phyloP scores from a whole-genome alignment of 2,888 invertebrate genomes.

The Ypsolopha sequella region DNA sequence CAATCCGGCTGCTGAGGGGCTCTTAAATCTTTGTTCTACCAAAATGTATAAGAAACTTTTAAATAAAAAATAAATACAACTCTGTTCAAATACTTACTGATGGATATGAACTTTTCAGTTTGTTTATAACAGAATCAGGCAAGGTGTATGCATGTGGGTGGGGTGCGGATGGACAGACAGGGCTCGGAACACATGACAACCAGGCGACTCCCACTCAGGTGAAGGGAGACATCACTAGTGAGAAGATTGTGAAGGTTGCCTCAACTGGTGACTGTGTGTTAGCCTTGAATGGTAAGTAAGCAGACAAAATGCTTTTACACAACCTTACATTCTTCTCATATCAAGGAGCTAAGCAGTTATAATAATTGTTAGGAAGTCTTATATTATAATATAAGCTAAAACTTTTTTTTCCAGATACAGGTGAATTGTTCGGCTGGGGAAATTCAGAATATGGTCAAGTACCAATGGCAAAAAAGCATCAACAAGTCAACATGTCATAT shows the following conservation, averaged over 20 bases:
- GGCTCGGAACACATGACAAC: constrained; percentile 77
- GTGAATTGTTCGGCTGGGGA: constrained; percentile 97
- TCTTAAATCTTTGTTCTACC: too few species aligned
- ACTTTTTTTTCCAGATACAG: constrained; percentile 73
- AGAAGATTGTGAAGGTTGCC: constrained; percentile 84
- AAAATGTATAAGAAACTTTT: background rate
- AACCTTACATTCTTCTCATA: too few species aligned
- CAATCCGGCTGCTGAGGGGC: too few species aligned
- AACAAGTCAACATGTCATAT: constrained; percentile 82
- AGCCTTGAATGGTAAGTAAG: constrained; percentile 81
- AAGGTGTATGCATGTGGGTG: constrained; percentile 91
- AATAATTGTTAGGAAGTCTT: background rate
- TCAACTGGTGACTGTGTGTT: constrained; percentile 89
- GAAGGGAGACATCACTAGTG: constrained; percentile 85
- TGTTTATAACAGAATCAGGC: constrained; percentile 84
- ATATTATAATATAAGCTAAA: background rate
- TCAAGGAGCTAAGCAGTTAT: too few species aligned
- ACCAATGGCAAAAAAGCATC: constrained; percentile 54
- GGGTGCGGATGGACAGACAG: constrained; percentile 97
- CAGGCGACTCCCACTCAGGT: constrained; percentile 71
- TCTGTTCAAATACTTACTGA: background rate
- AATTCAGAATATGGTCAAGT: constrained; percentile 95
- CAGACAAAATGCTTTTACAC: background rate
- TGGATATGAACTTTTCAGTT: constrained; percentile 48
- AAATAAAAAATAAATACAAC: background rate